These are phyloP conservation scores for Scaptomyza cyrtandrae DNA, from an alignment of 2,888 invertebrate species.

Conservation along the genomic window DNA sequence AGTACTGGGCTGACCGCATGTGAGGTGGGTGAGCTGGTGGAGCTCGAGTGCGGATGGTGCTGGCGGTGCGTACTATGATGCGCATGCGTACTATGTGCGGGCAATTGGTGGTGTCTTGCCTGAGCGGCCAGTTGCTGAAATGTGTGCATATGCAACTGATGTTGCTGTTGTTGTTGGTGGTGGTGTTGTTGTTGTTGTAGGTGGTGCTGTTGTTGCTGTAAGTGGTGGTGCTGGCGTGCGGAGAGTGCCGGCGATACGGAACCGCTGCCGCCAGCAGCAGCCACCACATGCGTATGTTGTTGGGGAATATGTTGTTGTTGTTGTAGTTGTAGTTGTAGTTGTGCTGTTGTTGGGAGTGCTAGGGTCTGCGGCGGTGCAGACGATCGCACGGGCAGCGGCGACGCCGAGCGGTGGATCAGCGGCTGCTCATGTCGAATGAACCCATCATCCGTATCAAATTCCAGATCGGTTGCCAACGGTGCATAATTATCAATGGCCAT, in stretches of 20 bases:
- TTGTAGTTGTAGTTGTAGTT: conserved; percentile 60
- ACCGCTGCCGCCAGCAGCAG: conserved; percentile 79
- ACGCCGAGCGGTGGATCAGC: conserved; percentile 82
- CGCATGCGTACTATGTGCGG: conserved; percentile 60
- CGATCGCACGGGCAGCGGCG: conserved; percentile 82
- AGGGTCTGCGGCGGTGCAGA: conserved; percentile 83
- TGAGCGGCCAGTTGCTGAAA: conserved; percentile 78
- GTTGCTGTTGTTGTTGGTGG: conserved; percentile 72
- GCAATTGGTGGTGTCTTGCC: conserved; percentile 77
- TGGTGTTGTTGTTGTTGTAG: conserved; percentile 66
- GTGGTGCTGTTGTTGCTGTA: conserved; percentile 63
- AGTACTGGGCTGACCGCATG: conserved; percentile 81
- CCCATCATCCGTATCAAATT: conserved; percentile 71
- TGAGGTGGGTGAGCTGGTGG: conserved; percentile 81
- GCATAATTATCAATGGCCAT: conserved; percentile 85
- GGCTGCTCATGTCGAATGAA: conserved; percentile 82
- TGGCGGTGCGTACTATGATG: conserved; percentile 63
- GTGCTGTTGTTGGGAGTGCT: conserved; percentile 70
- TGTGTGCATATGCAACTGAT: conserved; percentile 79
- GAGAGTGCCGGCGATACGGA: conserved; percentile 82
- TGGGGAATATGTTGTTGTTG: conserved; percentile 73
- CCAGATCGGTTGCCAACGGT: conserved; percentile 66
- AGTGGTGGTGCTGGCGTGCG: conserved; percentile 82
- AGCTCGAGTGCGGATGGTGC: conserved; percentile 76
- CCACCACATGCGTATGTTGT: conserved; percentile 65